Evolutionary conservation across 2,797 vertebrate species (phyloP).

Genomic region (Phalanger gymnotis): DNA sequence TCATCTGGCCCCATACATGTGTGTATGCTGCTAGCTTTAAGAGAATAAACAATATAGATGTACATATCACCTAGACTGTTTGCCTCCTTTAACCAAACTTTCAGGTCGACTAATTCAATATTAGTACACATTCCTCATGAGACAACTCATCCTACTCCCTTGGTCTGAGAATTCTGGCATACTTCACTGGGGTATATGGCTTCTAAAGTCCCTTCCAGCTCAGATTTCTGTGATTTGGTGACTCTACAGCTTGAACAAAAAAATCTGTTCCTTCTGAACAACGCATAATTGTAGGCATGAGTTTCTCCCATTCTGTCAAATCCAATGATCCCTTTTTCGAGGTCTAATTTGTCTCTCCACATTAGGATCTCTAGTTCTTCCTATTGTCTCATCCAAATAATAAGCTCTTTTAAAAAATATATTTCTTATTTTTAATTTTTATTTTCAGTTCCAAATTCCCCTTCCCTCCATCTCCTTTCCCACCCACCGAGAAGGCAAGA

Average conservation of each 20-base stretch:
- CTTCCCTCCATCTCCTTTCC: neutral
- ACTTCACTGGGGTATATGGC: too few species aligned
- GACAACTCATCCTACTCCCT: too few species aligned
- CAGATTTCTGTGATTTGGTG: neutral
- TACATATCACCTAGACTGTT: too few species aligned
- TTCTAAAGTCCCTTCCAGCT: too few species aligned
- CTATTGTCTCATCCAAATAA: neutral
- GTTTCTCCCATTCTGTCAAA: neutral
- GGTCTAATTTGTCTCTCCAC: neutral
- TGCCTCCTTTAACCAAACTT: too few species aligned
- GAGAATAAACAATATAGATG: too few species aligned
- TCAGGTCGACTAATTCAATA: too few species aligned
- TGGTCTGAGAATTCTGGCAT: too few species aligned
- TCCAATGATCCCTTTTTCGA: neutral
- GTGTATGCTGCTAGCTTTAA: too few species aligned
- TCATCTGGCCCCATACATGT: too few species aligned
- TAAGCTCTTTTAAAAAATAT: neutral
- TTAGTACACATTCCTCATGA: too few species aligned
- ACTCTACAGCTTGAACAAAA: neutral
- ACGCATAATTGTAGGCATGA: neutral
- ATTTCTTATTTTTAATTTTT: neutral
- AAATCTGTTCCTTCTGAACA: neutral
- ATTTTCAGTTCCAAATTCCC: neutral
- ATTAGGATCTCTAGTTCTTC: neutral
- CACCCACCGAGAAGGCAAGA: neutral